phyloP scores from a whole-genome alignment of 2,113 vertebrate species.

The Rhineura floridana region DNA sequence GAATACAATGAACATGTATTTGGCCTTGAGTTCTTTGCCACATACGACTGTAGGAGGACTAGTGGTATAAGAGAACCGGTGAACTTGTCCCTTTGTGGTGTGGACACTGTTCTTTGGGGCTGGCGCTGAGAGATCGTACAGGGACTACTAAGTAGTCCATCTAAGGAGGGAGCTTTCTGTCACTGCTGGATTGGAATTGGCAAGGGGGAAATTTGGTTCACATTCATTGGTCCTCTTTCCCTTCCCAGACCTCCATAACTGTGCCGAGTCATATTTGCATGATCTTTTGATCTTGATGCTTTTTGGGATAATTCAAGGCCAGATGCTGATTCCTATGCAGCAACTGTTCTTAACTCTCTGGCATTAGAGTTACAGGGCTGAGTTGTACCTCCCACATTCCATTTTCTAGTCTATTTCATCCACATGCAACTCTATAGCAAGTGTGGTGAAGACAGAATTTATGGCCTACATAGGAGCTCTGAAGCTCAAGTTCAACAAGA shows the following conservation, averaged over 20 bases:
- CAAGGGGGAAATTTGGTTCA: background rate
- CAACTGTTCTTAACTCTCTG: background rate
- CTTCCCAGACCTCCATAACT: background rate
- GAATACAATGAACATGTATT: background rate
- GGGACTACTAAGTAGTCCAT: background rate
- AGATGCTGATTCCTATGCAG: background rate
- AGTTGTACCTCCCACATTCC: background rate
- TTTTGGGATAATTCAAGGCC: background rate
- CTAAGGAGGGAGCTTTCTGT: background rate
- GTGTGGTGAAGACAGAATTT: background rate
- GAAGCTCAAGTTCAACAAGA: background rate
- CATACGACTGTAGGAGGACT: background rate
- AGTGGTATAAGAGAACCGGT: no score
- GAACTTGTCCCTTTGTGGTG: background rate
- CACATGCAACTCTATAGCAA: background rate
- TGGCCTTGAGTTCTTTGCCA: background rate
- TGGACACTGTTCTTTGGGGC: background rate
- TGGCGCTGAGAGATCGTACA: background rate
- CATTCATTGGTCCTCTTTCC: background rate
- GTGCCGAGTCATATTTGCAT: background rate
- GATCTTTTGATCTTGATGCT: background rate
- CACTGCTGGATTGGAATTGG: no score
- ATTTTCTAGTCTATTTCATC: background rate
- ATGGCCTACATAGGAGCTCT: background rate
- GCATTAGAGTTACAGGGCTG: background rate